Evolutionary conservation across 2,797 vertebrate species (phyloP), one percentile per base, ranked within the genome.

Genomic region (Phyllotis vaccarum): DNA sequence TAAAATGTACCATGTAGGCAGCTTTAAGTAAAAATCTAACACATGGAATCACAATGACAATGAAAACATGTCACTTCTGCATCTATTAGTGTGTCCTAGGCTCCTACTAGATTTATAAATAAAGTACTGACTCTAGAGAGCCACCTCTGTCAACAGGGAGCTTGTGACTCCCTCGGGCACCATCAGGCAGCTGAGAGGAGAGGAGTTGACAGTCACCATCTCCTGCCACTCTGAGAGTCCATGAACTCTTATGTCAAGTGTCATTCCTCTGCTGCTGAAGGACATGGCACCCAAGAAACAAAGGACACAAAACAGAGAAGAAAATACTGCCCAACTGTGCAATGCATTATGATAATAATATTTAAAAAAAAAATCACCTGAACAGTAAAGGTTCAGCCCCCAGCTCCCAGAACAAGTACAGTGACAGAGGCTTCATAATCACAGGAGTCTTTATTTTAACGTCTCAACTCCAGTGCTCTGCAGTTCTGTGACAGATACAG

Each of bases 1-100:
- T 43, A 90, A 85, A 95, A 95, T 52, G 49, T 31, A 94, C 10
- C 64, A 43, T 82, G 37, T 58, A 93, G 43, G 90, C 89, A 86
- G 81, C 49, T 31, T 90, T 70, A 88, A 92, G 82, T 60, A 88
- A 94, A 70, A 92, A 90, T 82, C 70, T 56, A 89, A 95, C 0
- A 76, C 49, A 87, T 68, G 37, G 58, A 87, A 91, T 0, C 27
- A 60, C 76, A 95, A 95, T 4, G 54, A 62, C 24, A 58, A 90
- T 82, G 27, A 78, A 78, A 81, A 62, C 52, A 88, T 43, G 93
- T 95, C 31, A 94, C 90, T 27, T 64, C 70, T 80, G 54, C 13
- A 54, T 56, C 96, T 95, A 43, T 14, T 68, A 60, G 83, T 8
- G 9, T 60, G 52, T 83, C 78, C 66, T 56, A 31, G 21, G 81